Evolutionary conservation across 1,140 invertebrate genomes (phyloP), one percentile per base, ranked within the genome.

Genomic region (Anastrepha obliqua): DNA sequence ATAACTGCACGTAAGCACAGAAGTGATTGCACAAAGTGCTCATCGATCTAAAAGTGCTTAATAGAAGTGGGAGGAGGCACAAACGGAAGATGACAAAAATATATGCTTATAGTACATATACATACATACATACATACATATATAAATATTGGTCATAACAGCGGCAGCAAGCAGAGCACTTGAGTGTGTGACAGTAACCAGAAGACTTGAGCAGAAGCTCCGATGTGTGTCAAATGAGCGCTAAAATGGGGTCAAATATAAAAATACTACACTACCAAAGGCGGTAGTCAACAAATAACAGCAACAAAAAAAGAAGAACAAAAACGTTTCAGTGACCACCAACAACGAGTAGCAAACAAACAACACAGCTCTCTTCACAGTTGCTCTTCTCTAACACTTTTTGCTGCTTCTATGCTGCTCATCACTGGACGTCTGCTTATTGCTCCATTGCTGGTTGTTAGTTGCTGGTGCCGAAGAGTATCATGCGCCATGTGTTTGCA

Each of bases 171-270:
- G 29, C 29, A 29, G 29, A 29, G 29, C 29, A 29, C 29, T 29
- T 29, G 29, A 29, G 29, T 29, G 29, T 29, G 29, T 29, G 29
- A 29, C 29, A 29, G 29, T 29, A 29, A 29, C 29, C 29, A 29
- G 29, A 29, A 29, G 29, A 29, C 29, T 29, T 29, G 29, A 81
- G 17, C 47, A 81, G 39, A 70, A 81, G 74, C 74, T 20, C 6
- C 44, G 55, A 81, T 29, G 74, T 81, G 74, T 81, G 74, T 81
- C 74, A 81, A 81, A 55, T 81, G 74, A 81, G 29, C n/a, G 74
- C 74, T 44, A 47, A 81, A 81, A 81, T 29, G 47, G 20, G 51
- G 74, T 81, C 74, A 81, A 81, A 81, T 81, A 58, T 81, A 81
- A 81, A 81, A 55, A 81, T 29, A 67, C 64, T 29, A 7, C 8